These are phyloP conservation scores for Hemicrepidius hirtus DNA, from an alignment of 2,888 invertebrate species.

Conservation along the genomic window DNA sequence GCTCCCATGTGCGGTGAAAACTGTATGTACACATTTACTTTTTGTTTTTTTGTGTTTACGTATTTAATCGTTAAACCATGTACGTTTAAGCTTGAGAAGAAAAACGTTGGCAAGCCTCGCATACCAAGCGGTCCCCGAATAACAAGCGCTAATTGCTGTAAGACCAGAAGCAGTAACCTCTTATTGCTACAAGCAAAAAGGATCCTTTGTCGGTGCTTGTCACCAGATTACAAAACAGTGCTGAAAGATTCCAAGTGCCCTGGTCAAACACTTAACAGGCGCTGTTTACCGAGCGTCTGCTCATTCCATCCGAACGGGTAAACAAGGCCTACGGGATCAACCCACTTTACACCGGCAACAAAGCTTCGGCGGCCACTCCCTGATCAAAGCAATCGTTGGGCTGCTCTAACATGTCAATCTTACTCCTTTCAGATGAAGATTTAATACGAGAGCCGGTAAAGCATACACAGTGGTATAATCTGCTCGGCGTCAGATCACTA, in stretches of 20 bases:
- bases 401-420: constrained; percentile 55
- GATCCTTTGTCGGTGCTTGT: constrained; percentile 60
- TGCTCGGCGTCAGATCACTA: constrained; percentile 67
- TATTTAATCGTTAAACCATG: constrained; percentile 35
- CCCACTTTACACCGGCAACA: constrained; percentile 54
- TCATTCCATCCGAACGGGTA: constrained; percentile 52
- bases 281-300: constrained; percentile 50
- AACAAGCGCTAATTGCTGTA: constrained; percentile 61
- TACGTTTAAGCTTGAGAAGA: constrained; percentile 44
- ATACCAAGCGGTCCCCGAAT: constrained; percentile 53
- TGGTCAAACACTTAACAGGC: constrained; percentile 54
- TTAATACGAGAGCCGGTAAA: constrained; percentile 55
- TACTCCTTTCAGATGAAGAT: constrained; percentile 52
- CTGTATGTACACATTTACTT: neutral
- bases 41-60: constrained; percentile 3
- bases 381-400: constrained; percentile 53
- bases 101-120: constrained; percentile 49
- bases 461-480: constrained; percentile 60
- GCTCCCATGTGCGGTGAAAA: neutral
- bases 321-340: constrained; percentile 53
- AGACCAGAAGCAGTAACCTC: constrained; percentile 61
- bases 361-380: constrained; percentile 53
- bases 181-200: constrained; percentile 57
- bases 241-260: constrained; percentile 57
- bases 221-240: constrained; percentile 60